Evolutionary conservation across 2,888 invertebrate genomes (phyloP).

Genomic region (Microctonus brassicae): DNA sequence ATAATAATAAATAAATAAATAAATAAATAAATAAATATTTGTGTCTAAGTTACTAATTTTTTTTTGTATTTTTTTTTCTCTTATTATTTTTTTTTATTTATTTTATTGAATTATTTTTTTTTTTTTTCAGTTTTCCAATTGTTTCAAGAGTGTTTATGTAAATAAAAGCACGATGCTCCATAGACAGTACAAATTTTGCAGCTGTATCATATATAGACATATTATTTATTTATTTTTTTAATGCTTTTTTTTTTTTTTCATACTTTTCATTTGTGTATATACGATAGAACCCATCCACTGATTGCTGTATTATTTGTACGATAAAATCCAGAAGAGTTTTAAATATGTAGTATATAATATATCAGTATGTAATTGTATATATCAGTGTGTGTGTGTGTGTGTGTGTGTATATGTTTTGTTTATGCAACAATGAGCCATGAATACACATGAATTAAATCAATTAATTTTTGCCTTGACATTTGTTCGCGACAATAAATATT

Average conservation of each 20-base stretch:
- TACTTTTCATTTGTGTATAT: too few species aligned
- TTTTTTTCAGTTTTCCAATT: not conserved
- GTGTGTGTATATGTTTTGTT: not conserved
- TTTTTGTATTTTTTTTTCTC: too few species aligned
- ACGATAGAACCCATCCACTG: not conserved
- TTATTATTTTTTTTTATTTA: too few species aligned
- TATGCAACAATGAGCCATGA: constrained; percentile 5
- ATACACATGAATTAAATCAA: not conserved
- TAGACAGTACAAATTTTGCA: constrained; percentile 9
- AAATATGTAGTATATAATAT: too few species aligned
- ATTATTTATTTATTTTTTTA: not conserved
- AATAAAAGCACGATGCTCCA: too few species aligned
- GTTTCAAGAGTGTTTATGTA: constrained; percentile 4
- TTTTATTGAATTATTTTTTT: not conserved
- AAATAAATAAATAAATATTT: not conserved
- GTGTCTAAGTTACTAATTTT: not conserved
- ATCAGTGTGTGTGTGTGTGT: not conserved
- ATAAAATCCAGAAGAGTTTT: not conserved
- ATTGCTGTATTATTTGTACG: not conserved
- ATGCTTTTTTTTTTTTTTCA: too few species aligned
- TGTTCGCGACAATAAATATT: not conserved
- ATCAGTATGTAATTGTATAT: not conserved
- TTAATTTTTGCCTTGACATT: constrained; percentile 2
- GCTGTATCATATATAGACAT: not conserved
- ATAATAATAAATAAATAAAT: not conserved